Conservation (phyloP, 2,797 vertebrate species). For the Onychomys arenicola region DNA sequence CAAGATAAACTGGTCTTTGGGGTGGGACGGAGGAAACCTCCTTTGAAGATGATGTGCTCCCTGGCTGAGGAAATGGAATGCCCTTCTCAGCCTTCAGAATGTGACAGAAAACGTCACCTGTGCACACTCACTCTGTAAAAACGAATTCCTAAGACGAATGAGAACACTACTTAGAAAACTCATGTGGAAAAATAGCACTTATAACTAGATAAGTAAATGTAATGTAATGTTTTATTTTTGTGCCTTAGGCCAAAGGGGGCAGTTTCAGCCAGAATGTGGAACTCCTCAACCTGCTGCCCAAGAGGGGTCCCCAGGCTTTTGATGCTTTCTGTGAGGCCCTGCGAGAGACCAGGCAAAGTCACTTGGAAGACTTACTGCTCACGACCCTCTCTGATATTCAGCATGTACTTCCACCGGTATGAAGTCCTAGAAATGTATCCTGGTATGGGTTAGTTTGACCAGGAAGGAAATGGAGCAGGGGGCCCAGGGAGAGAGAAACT, state of each 20-base stretch:
- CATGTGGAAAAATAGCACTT: not conserved
- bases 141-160: not conserved
- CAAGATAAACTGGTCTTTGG: not conserved
- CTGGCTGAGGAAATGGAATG: not conserved
- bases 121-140: not conserved
- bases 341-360: conserved; percentile 92
- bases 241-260: conserved; percentile 84
- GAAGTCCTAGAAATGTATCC: not conserved
- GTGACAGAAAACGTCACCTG: not conserved
- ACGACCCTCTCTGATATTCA: conserved; percentile 77
- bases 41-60: not conserved
- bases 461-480: not conserved
- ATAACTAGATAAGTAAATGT: not conserved
- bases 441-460: not conserved
- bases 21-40: not conserved
- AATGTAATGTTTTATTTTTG: not conserved
- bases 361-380: conserved; percentile 91
- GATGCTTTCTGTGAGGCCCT: conserved; percentile 94
- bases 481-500: not conserved
- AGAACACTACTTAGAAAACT: not conserved
- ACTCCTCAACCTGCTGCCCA: conserved; percentile 93
- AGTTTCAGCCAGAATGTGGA: conserved; percentile 88
- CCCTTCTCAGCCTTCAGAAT: not conserved
- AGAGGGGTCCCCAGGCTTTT: conserved; percentile 95
- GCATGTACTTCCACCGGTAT: conserved; percentile 76